Evolutionary conservation across 1,140 invertebrate species (phyloP).

Genomic region (Campodea augens): DNA sequence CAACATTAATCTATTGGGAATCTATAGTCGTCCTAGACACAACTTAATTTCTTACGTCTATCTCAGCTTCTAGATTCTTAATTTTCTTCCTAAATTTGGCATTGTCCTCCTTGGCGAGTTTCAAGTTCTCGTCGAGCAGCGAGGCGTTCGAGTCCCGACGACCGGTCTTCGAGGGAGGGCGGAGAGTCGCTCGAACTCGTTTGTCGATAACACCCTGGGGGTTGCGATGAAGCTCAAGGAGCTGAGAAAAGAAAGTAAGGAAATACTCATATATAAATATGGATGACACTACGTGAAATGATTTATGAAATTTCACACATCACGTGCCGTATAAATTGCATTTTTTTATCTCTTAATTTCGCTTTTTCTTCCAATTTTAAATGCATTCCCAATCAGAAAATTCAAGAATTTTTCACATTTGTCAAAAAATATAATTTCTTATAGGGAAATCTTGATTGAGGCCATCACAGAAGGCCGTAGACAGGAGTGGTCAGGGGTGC

Average conservation of each 20-base stretch:
- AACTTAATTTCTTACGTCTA: constrained; percentile 45
- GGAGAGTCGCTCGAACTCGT: constrained; percentile 45
- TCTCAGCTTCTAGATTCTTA: constrained; percentile 55
- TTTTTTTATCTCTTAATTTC: too few relatives aligned
- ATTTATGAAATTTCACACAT: too few relatives aligned
- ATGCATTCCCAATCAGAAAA: too few relatives aligned
- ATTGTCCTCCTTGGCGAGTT: constrained; percentile 56
- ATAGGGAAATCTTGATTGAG: too few relatives aligned
- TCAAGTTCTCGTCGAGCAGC: constrained; percentile 55
- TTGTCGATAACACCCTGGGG: constrained; percentile 65
- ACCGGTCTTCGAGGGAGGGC: constrained; percentile 44
- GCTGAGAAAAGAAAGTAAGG: constrained; percentile 29
- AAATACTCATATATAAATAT: neutral
- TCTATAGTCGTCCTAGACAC: too few relatives aligned
- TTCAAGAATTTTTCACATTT: too few relatives aligned
- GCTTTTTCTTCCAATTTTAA: too few relatives aligned
- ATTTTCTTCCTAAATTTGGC: constrained; percentile 54
- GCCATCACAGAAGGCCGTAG: too few relatives aligned
- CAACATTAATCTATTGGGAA: too few relatives aligned
- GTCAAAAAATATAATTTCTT: too few relatives aligned
- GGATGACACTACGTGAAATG: too few relatives aligned
- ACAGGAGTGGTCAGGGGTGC: too few relatives aligned
- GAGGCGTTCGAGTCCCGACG: constrained; percentile 46
- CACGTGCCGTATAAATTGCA: neutral
- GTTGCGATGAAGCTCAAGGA: constrained; percentile 73